Conservation (phyloP, 2,113 vertebrate genomes). For the Rutilus rutilus region DNA sequence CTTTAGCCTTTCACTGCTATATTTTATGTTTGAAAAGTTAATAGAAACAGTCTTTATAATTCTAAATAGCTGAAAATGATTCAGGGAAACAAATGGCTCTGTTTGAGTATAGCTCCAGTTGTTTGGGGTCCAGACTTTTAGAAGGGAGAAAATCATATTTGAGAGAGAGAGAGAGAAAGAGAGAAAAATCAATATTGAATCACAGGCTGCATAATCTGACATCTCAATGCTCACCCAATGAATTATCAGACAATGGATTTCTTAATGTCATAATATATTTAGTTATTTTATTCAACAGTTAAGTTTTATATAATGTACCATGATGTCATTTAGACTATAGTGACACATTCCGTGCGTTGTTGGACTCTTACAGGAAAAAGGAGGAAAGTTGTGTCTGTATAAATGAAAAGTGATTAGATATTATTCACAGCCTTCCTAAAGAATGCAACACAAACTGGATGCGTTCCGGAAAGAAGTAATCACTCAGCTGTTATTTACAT, state of each 20-base stretch:
- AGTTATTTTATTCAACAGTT: not conserved
- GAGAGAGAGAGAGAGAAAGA: too few relatives aligned
- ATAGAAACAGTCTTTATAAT: not conserved
- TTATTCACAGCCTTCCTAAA: slow-evolving; percentile 45
- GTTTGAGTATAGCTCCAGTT: not conserved
- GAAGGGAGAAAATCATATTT: not conserved
- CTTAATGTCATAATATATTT: not conserved
- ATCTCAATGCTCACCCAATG: not conserved
- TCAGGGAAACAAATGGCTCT: not conserved
- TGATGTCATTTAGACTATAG: not conserved
- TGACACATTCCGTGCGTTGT: not conserved
- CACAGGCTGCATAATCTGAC: not conserved
- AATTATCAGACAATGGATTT: not conserved
- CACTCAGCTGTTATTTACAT: slow-evolving; percentile 71
- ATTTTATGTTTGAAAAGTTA: not conserved
- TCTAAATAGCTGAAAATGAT: not conserved
- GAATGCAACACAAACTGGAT: slow-evolving; percentile 57
- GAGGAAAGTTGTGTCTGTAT: slow-evolving; percentile 32
- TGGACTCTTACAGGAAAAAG: not conserved
- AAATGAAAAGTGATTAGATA: slow-evolving; percentile 72
- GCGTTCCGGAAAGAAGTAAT: slow-evolving; percentile 69
- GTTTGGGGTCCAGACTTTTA: not conserved
- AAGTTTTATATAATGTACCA: not conserved
- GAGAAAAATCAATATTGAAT: not conserved
- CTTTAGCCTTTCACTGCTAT: not conserved